These are phyloP conservation scores for Poeciliopsis presidionis DNA, from an alignment of 2,797 vertebrate species.

Conservation along the genomic window DNA sequence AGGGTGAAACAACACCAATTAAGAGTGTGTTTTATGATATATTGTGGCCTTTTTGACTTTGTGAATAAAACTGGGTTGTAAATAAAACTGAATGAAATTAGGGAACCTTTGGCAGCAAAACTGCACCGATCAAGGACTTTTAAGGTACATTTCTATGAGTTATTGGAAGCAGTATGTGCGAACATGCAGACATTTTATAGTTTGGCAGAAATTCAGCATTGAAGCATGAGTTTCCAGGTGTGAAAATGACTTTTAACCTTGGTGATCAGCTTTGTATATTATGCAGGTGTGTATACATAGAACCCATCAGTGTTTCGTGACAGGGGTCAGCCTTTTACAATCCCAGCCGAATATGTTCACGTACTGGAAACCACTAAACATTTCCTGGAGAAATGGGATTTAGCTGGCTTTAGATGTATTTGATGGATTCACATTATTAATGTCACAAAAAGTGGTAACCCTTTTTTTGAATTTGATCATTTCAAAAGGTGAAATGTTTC, in stretches of 20 bases:
- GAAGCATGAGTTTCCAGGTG: background rate
- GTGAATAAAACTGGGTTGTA: background rate
- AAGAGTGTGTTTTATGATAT: slow-evolving; percentile 4
- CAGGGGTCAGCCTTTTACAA: background rate
- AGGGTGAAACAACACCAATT: slow-evolving; percentile 18
- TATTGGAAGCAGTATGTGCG: background rate
- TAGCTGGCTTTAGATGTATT: background rate
- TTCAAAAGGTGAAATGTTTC: background rate
- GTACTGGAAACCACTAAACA: background rate
- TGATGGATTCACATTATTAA: background rate
- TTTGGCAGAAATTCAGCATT: background rate
- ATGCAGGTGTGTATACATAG: background rate
- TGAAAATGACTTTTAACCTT: background rate
- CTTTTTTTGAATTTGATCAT: background rate
- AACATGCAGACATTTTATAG: background rate
- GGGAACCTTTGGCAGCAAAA: background rate
- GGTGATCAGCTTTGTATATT: background rate
- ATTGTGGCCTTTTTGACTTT: slow-evolving; percentile 2
- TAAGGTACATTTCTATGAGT: background rate
- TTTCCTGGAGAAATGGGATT: background rate
- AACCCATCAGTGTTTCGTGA: background rate
- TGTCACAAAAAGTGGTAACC: background rate
- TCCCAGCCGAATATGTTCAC: background rate
- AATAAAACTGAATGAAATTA: background rate
- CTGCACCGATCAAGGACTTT: background rate